A percentile compares a stretch with the other conserved stretches of the same genome.
These are phyloP conservation scores for Urocolius indicus DNA, from an alignment of 2,113 vertebrate species.

Conservation along the genomic window DNA sequence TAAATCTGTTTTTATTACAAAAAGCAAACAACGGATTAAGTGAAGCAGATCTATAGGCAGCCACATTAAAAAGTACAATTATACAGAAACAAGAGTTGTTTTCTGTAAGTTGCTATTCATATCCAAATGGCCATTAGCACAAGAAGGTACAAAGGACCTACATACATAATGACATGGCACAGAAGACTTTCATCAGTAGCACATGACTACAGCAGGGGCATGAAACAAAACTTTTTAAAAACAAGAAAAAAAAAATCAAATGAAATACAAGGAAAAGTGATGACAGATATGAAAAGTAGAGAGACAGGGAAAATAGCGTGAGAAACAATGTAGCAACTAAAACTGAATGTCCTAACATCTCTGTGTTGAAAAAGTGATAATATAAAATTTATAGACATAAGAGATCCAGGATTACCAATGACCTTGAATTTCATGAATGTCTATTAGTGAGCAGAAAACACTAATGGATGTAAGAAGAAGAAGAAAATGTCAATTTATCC, in stretches of 20 bases:
- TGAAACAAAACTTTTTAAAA: neutral
- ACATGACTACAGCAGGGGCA: neutral
- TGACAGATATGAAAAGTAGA: neutral
- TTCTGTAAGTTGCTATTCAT: neutral
- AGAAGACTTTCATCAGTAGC: constrained; percentile 6
- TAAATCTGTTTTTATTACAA: neutral
- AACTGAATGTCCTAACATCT: neutral
- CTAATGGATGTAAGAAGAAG: neutral
- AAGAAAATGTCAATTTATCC: neutral
- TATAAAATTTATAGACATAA: neutral
- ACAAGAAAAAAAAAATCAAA: neutral
- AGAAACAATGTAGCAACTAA: neutral
- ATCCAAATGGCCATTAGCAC: neutral
- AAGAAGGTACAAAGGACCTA: neutral
- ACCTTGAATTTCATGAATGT: neutral
- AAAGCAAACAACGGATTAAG: constrained; percentile 15
- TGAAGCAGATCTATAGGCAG: neutral
- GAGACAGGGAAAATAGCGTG: neutral
- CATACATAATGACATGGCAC: neutral
- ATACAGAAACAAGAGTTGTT: neutral
- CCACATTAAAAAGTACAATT: neutral
- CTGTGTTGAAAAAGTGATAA: neutral
- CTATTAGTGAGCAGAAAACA: neutral
- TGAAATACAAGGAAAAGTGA: neutral
- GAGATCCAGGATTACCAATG: neutral